Conservation (phyloP, 2,888 invertebrate genomes). For the Leucophenga montana region DNA sequence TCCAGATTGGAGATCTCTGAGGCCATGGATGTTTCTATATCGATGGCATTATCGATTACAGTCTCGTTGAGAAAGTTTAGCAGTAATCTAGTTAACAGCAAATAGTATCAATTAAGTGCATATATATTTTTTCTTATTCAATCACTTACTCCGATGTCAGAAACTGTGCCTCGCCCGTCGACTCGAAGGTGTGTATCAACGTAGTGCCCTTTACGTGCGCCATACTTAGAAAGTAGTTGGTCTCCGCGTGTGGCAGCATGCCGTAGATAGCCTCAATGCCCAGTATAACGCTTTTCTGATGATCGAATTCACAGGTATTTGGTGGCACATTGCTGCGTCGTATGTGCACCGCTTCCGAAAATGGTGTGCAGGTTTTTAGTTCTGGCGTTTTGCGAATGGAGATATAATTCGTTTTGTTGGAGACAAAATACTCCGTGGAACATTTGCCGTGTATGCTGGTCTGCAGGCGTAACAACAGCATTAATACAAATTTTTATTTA, state of each 20-base stretch:
- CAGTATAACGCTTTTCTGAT: slow-evolving; percentile 72
- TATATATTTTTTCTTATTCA: not conserved
- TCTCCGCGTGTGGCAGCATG: slow-evolving; percentile 68
- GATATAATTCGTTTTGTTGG: slow-evolving; percentile 71
- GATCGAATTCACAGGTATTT: slow-evolving; percentile 72
- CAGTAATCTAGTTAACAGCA: slow-evolving; percentile 53
- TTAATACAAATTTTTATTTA: too few species aligned
- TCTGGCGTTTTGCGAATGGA: slow-evolving; percentile 72
- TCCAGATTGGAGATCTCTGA: slow-evolving; percentile 63
- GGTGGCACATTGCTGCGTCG: slow-evolving; percentile 72
- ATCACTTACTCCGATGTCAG: slow-evolving; percentile 69
- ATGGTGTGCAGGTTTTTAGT: slow-evolving; percentile 70
- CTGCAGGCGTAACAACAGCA: slow-evolving; percentile 69
- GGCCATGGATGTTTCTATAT: slow-evolving; percentile 72
- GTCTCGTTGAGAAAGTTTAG: slow-evolving; percentile 70
- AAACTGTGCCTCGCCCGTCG: slow-evolving; percentile 72
- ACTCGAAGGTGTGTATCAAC: slow-evolving; percentile 72
- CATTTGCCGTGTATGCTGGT: slow-evolving; percentile 77
- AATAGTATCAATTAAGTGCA: slow-evolving; percentile 8
- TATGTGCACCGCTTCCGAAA: slow-evolving; percentile 70
- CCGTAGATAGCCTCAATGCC: slow-evolving; percentile 72
- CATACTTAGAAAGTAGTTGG: slow-evolving; percentile 70
- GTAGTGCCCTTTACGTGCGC: slow-evolving; percentile 72
- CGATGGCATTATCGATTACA: slow-evolving; percentile 71
- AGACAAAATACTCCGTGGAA: slow-evolving; percentile 73